Base-by-base conservation (phyloP, 1,140 invertebrate genomes). In the Drosophila punjabiensis region DNA sequence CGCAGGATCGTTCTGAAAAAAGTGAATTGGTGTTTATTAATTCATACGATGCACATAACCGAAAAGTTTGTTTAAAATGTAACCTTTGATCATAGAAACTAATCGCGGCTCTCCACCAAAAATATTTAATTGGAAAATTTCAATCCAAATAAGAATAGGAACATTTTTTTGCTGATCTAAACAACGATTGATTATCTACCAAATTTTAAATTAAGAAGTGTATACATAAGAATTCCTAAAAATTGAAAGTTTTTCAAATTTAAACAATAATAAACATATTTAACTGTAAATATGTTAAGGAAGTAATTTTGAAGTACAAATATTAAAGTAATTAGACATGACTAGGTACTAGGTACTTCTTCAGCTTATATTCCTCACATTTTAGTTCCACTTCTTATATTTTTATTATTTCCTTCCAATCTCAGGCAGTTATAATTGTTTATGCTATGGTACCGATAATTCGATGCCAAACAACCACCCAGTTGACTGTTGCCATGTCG, bases 1-100 rank as follows among this genome's bases (percentile, higher is more conserved):
- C 48, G 87, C 79, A 41, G 92, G 92, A 78, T 93, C 92, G 65
- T 92, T 92, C 92, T 93, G 50, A 5, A 85, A 71, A 65, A 65
- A 74, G 7, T 1, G 7, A 16, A 10, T 37, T 35, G 9, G 11
- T n/a, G 5, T 58, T 14, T 9, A 7, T 20, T 55, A 20, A 37
- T 35, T 52, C 11, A 13, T 20, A 20, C 41, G 41, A 11, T 11
- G 5, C 18, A 18, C 9, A 43, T 11, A 43, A 18, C 8, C 8
- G 5, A 13, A 35, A 3, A 4, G 1, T 13, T 13, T 35, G 11
- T 35, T 13, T 11, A 11, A 35, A 13, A 13, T 35, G 11, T 11
- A 5, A 35, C 11, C 10, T 9, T 11, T 2, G 6, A 10, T 0
- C 16, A 6, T 7, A 39, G 6, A 39, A 39, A 37, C 35, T 37